These are phyloP conservation scores for Typhlomys cinereus DNA, from an alignment of 2,113 vertebrate genomes.

Conservation along the genomic window DNA sequence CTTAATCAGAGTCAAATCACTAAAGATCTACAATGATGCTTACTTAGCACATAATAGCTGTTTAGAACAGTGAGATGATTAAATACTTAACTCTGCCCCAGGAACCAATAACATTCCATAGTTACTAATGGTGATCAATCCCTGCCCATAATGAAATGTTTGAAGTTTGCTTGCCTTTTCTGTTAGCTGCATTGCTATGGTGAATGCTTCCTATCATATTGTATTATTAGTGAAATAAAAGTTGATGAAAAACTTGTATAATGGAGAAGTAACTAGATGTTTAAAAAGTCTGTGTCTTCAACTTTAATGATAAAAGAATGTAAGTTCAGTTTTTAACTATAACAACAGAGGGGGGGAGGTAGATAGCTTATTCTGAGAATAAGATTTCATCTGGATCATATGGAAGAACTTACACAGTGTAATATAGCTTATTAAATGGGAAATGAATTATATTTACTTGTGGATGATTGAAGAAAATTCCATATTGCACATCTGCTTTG, in stretches of 20 bases:
- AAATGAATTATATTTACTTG: constrained; percentile 31
- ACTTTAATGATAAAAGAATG: no score
- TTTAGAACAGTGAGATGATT: neutral
- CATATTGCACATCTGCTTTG: neutral
- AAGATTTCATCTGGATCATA: constrained; percentile 15
- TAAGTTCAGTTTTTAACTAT: constrained; percentile 26
- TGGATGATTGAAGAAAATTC: neutral
- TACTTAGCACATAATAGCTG: neutral
- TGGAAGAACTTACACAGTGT: neutral
- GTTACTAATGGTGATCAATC: no score
- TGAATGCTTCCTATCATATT: neutral
- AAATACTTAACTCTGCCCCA: neutral
- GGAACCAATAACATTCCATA: no score
- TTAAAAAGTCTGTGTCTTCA: constrained; percentile 32
- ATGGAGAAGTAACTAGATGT: neutral
- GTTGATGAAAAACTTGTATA: neutral
- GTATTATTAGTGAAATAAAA: constrained; percentile 23
- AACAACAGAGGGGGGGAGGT: neutral
- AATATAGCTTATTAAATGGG: constrained; percentile 22
- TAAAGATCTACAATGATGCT: neutral
- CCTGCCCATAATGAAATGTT: no score
- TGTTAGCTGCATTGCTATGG: neutral
- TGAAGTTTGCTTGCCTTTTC: neutral
- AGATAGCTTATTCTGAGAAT: neutral
- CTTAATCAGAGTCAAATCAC: neutral